Evolutionary conservation across 2,113 vertebrate genomes (phyloP).

Genomic region (Neogale vison): DNA sequence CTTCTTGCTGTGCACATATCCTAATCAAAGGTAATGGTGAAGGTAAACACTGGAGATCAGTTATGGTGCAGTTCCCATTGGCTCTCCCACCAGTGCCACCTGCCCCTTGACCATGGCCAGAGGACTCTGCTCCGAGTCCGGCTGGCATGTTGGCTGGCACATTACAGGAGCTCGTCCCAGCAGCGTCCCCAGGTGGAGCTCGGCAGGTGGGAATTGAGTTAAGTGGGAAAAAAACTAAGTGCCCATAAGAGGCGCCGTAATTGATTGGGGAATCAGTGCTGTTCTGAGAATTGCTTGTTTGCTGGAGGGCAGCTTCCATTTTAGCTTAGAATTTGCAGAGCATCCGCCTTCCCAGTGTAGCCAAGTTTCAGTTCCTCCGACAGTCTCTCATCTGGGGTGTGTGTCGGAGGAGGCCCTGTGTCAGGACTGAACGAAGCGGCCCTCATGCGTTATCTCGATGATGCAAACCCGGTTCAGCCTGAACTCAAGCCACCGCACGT

Average conservation of each 20-base stretch:
- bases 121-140: neutral
- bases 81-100: neutral
- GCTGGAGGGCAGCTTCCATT: neutral
- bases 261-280: neutral
- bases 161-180: neutral
- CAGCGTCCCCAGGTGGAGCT: neutral
- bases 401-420: neutral
- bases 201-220: neutral
- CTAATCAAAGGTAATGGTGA: constrained; percentile 58
- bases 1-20: constrained; percentile 47
- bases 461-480: neutral
- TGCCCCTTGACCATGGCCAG: neutral
- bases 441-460: neutral
- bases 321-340: neutral
- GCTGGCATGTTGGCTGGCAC: neutral
- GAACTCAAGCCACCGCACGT: neutral
- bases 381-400: neutral
- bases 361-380: neutral
- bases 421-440: neutral
- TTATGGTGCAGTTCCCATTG: constrained; percentile 9
- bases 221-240: neutral
- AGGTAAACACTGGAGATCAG: constrained; percentile 37
- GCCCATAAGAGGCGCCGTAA: neutral
- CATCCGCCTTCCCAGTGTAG: neutral
- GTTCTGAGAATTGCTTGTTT: neutral